Evolutionary conservation across 2,113 vertebrate genomes (phyloP), one percentile per base, ranked within the genome.

Genomic region (western clawed frog (Xenopus tropicalis)): DNA sequence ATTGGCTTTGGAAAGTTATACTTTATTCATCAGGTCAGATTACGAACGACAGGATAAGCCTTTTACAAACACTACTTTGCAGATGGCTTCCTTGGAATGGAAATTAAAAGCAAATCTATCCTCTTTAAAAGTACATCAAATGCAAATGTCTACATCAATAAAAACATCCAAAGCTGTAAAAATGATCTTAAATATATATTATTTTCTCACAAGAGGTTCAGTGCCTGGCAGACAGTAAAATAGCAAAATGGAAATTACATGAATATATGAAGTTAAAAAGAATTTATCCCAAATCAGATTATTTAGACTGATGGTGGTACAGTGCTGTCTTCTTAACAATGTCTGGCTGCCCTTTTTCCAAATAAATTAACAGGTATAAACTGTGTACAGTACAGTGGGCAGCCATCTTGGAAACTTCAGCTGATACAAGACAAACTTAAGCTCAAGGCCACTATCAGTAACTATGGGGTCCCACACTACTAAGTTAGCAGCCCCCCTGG

Each of bases 71-170:
- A 68, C 72, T 61, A 74, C 56, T 74, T 74, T 57, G 37, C 72
- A 74, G 65, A 74, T 69, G 57, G 65, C 65, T 74, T 69, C 57
- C 57, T 67, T 59, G 72, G 72, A 74, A 67, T 74, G 72, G 20
- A 67, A 74, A 74, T 67, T 51, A 74, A 73, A 74, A 74, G 64
- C 42, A 74, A 74, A 67, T 67, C 66, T 74, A 74, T 66, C 43
- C 72, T 68, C 24, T 61, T 46, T 61, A 61, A 68, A 74, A 16
- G 57, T 25, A 69, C 46, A 67, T 74, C 65, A 74, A 74, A 74
- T 74, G 72, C 44, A 74, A 74, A 74, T 61, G 46, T 61, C 57
- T 52, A 11, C 66, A 74, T 68, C 65, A 74, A 68, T 68, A 74
- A 68, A 71, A 68, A 67, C 46, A 67, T 24, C 42, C 25, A 66